Evolutionary conservation across 1,140 invertebrate species (phyloP), one percentile per base, ranked within the genome.

Genomic region (Drosophila gunungcola): DNA sequence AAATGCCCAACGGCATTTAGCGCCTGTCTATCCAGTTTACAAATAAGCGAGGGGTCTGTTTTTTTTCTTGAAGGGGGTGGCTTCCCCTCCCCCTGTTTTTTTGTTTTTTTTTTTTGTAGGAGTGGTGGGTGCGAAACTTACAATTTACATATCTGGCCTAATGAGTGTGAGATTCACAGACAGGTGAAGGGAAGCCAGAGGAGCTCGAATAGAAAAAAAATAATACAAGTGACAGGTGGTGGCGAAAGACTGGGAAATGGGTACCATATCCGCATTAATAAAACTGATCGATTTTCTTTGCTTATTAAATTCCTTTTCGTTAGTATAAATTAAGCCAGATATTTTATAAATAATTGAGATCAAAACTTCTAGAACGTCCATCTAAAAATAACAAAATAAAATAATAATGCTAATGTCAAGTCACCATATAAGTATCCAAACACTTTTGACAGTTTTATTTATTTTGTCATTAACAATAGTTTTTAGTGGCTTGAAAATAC

Each of bases 1-100:
- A 86, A 86, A 86, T 57, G 21, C 36, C 36, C 49, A 53, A 74
- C 61, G 61, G 54, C 46, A 75, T 48, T 73, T 73, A 58, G 34
- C 52, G 58, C 69, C 68, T 61, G 62, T 62, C 62, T 55, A 62
- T 60, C 51, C 69, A 63, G 69, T 72, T 78, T 60, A 78, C 52
- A 52, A 52, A 46, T 54, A 63, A 27, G 54, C 32, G 16, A 38
- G 42, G 42, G 21, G 56, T 7, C 11, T 45, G 11, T 45, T 34
- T 13, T 10, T 2, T 16, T 16, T 21, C 12, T 9, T 29, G 10
- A 36, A 27, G 62, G 38, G 48, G 48, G 7, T 41, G 36, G 4
- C 10, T 4, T 43, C 5, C 10, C 4, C 10, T 1, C 3, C 11
- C 4, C 1, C 9, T 46, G 0, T 21, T 21, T 21, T 21, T 21